These are phyloP conservation scores for Andrena minutula DNA, from an alignment of 2,888 invertebrate species.

Conservation along the genomic window DNA sequence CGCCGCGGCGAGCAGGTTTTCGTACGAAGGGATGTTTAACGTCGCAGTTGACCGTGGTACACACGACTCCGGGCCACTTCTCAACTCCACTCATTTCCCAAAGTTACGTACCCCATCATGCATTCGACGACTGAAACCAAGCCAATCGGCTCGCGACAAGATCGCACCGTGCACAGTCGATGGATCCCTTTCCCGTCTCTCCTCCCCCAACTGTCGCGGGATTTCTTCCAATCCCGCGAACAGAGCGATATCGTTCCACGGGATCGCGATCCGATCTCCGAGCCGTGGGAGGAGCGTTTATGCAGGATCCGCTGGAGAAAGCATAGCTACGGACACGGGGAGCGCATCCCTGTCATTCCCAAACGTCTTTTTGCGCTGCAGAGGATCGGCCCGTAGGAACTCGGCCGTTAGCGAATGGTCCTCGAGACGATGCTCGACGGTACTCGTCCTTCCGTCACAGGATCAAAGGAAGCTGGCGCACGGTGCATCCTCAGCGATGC, in stretches of 20 bases:
- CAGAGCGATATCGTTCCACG: no score
- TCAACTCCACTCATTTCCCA: no score
- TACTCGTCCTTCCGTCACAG: slow-evolving; percentile 62
- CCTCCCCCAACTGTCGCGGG: no score
- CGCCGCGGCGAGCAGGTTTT: neutral
- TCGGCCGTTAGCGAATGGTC: slow-evolving; percentile 57
- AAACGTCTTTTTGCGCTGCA: slow-evolving; percentile 34
- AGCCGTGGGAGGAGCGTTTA: slow-evolving; percentile 7
- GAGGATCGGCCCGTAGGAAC: slow-evolving; percentile 43
- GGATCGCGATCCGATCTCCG: slow-evolving; percentile 14
- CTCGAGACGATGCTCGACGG: slow-evolving; percentile 60
- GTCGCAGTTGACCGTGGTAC: no score
- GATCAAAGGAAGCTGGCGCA: slow-evolving; percentile 64
- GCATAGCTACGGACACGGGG: neutral
- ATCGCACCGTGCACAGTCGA: no score
- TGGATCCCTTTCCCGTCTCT: no score
- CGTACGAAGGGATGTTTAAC: no score
- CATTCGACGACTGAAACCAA: no score
- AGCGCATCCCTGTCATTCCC: slow-evolving; percentile 48
- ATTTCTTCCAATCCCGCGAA: no score
- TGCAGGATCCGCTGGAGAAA: neutral
- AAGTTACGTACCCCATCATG: no score
- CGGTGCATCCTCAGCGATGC: slow-evolving; percentile 54
- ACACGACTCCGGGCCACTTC: no score
- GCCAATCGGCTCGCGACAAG: no score